Conservation (phyloP, 2,113 vertebrate genomes). For the Esox niger region DNA sequence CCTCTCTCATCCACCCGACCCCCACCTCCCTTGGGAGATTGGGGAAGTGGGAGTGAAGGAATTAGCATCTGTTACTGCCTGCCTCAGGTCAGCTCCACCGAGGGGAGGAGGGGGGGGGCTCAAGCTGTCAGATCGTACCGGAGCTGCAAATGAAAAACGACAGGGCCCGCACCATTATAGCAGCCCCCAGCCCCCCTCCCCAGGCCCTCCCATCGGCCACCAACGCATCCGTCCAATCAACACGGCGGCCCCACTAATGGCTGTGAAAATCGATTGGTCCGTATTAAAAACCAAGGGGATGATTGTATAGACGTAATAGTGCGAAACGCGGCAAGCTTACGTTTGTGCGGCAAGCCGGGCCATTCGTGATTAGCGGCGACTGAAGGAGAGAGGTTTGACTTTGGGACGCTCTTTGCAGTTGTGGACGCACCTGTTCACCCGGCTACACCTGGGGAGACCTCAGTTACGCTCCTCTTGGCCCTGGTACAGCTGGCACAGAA, state of each 20-base stretch:
- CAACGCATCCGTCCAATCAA: not conserved
- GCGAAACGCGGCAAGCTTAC: not conserved
- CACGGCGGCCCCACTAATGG: not conserved
- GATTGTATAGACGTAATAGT: not conserved
- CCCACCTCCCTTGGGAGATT: conserved; percentile 34
- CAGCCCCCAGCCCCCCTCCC: conserved; percentile 1
- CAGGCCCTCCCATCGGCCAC: not conserved
- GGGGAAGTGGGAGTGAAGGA: conserved; percentile 63
- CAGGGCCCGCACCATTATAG: conserved; percentile 51
- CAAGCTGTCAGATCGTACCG: conserved; percentile 52
- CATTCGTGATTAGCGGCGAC: no score
- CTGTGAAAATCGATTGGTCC: not conserved
- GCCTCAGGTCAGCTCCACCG: conserved; percentile 60
- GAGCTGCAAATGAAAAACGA: conserved; percentile 60
- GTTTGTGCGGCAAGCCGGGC: not conserved
- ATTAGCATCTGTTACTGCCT: conserved; percentile 75
- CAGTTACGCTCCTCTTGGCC: not conserved
- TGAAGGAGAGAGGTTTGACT: not conserved
- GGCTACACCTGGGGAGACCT: not conserved
- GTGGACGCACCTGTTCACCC: not conserved
- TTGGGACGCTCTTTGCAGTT: not conserved
- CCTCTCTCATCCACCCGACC: conserved; percentile 19
- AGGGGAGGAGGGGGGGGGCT: conserved; percentile 37
- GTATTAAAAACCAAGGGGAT: not conserved
- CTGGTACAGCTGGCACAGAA: not conserved